Percentiles rank a stretch among this genome's conserved stretches.
Evolutionary conservation across 2,113 vertebrate species (phyloP).

Genomic region (Alces alces): DNA sequence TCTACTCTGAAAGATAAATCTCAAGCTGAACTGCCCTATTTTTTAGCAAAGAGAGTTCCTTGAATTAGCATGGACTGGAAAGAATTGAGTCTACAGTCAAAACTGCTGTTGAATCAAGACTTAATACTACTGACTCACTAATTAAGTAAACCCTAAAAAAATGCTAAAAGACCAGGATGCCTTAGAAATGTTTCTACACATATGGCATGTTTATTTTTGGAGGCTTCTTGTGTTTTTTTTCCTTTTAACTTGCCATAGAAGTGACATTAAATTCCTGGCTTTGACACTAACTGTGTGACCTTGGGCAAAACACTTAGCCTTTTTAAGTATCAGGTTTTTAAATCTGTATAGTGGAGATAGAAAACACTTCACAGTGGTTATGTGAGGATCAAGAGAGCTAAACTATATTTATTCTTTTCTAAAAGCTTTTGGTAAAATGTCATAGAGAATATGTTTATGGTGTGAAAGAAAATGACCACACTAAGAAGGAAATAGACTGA

Average conservation of each 20-base stretch:
- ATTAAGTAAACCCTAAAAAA: neutral
- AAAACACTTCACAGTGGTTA: neutral
- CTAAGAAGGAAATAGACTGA: neutral
- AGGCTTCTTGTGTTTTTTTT: neutral
- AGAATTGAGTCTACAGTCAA: neutral
- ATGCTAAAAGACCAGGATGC: neutral
- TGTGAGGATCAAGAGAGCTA: neutral
- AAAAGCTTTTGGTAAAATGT: neutral
- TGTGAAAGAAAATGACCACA: neutral
- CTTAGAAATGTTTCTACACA: neutral
- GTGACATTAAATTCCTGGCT: slow-evolving; percentile 5
- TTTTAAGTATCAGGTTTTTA: neutral
- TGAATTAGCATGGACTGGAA: neutral
- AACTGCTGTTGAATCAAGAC: neutral
- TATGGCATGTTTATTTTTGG: slow-evolving; percentile 21
- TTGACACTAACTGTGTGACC: slow-evolving; percentile 8
- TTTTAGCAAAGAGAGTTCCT: neutral
- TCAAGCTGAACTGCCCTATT: neutral
- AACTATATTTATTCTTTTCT: neutral
- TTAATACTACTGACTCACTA: neutral
- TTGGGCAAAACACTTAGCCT: neutral
- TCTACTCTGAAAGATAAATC: neutral
- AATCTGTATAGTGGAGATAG: neutral
- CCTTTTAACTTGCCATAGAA: neutral
- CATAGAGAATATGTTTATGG: neutral